Evolutionary conservation across 2,888 invertebrate genomes (phyloP), one percentile per base, ranked within the genome.

Genomic region (Drosophila stalkeri): DNA sequence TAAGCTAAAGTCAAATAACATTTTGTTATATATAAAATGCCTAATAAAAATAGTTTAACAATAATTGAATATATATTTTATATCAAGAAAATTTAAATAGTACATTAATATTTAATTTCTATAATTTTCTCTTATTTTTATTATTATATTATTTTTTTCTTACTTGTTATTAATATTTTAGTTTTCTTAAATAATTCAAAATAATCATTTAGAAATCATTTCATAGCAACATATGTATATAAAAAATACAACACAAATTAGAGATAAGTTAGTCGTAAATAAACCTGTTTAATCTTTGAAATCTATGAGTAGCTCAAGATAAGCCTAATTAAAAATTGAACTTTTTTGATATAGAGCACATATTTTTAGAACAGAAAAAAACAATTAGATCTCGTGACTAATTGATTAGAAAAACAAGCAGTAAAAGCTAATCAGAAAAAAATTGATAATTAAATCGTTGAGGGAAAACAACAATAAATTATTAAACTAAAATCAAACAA

Each of bases 301-400:
- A 5, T 33, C 37, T n/a, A 18, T 14, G 31, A 46, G 37, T 67
- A 39, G 23, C 31, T 39, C 2, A 12, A 39, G 52, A 54, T 66
- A 66, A 67, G 37, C 52, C 27, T 18, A 49, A 61, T 61, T 60
- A 12, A 14, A 51, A 49, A 39, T 18, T 18, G 18, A 60, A 14
- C 20, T 37, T 37, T 37, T n/a, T 3, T 14, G 20, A 20, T 37
- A 16, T 0, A 52, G 16, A 20, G 20, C 35, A 35, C 20, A 20
- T 20, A 35, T 54, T 23, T 16, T 23, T 54, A 23, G 33, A 37
- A 20, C 6, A 16, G 16, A 2, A 16, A 12, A 14, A 23, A 51
- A 12, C 3, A 49, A 27, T 1, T 2, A 0, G 18, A 51, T 51
- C 51, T 51, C 51, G 33, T 54, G 52, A 35, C 35, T 37, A 37